phyloP scores from a whole-genome alignment of 1,140 invertebrate species.

The Probaryconus sp. region DNA sequence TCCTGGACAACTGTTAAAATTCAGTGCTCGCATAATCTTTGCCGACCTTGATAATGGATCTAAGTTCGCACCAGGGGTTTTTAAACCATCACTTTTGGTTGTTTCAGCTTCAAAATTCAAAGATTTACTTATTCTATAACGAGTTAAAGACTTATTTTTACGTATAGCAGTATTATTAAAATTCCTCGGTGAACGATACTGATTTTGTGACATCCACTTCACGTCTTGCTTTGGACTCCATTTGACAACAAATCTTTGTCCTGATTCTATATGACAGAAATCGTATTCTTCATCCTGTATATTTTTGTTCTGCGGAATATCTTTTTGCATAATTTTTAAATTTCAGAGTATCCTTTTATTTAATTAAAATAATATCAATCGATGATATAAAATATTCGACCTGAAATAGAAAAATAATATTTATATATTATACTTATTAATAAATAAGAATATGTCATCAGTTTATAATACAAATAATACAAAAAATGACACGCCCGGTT shows the following conservation, averaged over 20 bases:
- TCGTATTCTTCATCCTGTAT: slow-evolving; percentile 53
- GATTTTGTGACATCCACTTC: slow-evolving; percentile 51
- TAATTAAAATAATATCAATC: too few species aligned
- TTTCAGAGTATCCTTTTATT: background rate
- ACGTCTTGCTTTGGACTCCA: slow-evolving; percentile 55
- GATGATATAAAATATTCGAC: too few species aligned
- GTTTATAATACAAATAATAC: too few species aligned
- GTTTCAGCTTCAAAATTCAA: slow-evolving; percentile 65
- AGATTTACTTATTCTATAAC: slow-evolving; percentile 65
- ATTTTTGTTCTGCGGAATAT: slow-evolving; percentile 9
- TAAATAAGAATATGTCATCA: too few species aligned
- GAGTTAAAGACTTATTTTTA: slow-evolving; percentile 48
- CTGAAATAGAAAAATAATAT: too few species aligned
- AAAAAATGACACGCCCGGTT: too few species aligned
- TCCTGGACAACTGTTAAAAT: slow-evolving; percentile 58
- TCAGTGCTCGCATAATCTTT: slow-evolving; percentile 71
- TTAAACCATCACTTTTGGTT: slow-evolving; percentile 39
- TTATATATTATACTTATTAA: too few species aligned
- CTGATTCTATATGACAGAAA: slow-evolving; percentile 40
- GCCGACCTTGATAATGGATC: slow-evolving; percentile 68
- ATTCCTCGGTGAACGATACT: slow-evolving; percentile 52
- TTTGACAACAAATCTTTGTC: slow-evolving; percentile 50
- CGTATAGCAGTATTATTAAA: slow-evolving; percentile 59
- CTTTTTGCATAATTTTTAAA: slow-evolving; percentile 1
- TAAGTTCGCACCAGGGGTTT: slow-evolving; percentile 54